Evolutionary conservation across 1,140 invertebrate species (phyloP).

Genomic region (Neotoxoptera formosana): DNA sequence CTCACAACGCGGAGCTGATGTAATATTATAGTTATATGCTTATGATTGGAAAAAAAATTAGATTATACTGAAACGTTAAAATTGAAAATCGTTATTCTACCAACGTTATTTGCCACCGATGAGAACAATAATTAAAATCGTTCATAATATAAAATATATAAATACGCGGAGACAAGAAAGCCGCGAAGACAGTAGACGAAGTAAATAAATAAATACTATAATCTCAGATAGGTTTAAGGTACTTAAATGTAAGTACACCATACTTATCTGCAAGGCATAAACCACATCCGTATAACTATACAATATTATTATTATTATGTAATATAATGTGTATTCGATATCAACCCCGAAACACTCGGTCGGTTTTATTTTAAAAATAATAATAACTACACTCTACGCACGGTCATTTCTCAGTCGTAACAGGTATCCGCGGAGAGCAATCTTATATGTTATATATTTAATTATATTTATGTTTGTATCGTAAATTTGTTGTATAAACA

Average conservation of each 20-base stretch:
- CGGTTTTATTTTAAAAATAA: not conserved
- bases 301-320: too few relatives aligned
- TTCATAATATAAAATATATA: not conserved
- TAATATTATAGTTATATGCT: too few relatives aligned
- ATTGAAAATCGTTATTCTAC: not conserved
- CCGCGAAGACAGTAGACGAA: not conserved
- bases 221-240: not conserved
- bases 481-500: not conserved
- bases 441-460: not conserved
- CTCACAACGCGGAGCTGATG: too few relatives aligned
- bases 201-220: not conserved
- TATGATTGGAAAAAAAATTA: not conserved
- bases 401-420: not conserved
- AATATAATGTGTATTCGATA: not conserved
- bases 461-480: not conserved
- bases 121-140: not conserved
- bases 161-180: not conserved
- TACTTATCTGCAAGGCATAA: not conserved
- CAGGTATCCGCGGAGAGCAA: not conserved
- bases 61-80: not conserved
- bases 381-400: not conserved
- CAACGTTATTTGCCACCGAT: not conserved
- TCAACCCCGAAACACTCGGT: not conserved
- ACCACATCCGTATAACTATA: not conserved
- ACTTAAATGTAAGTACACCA: too few relatives aligned